Evolutionary conservation across 2,888 invertebrate species (phyloP).

Genomic region (Panzeria rudis): DNA sequence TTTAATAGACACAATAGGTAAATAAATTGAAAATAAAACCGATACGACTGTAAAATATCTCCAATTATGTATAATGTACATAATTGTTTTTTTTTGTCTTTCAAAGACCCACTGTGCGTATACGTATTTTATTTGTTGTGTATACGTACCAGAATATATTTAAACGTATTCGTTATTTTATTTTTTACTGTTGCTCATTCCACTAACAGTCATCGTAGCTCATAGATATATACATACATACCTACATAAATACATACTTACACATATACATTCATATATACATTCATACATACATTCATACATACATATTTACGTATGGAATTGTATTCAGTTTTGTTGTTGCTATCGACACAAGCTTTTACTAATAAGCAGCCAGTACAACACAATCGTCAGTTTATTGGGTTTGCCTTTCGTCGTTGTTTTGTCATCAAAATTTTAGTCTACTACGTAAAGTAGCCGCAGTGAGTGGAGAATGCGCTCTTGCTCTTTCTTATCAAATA

Average conservation of each 20-base stretch:
- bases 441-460: conserved; percentile 71
- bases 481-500: conserved; percentile 55
- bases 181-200: conserved; percentile 62
- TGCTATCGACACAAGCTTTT: conserved; percentile 45
- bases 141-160: conserved; percentile 38
- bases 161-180: conserved; percentile 19
- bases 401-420: conserved; percentile 62
- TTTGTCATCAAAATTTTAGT: conserved; percentile 71
- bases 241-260: not conserved
- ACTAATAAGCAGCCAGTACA: conserved; percentile 15
- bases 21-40: no score
- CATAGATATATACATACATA: not conserved
- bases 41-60: no score
- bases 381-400: conserved; percentile 62
- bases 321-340: conserved; percentile 41
- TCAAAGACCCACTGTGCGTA: conserved; percentile 14
- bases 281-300: not conserved
- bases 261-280: not conserved
- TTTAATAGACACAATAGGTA: no score
- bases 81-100: not conserved
- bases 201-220: conserved; percentile 30
- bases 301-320: conserved; percentile 7
- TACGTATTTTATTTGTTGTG: conserved; percentile 7
- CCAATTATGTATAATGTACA: no score
- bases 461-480: conserved; percentile 65